Evolutionary conservation across 2,888 invertebrate genomes (phyloP).

Genomic region (Esperia sulphurella): DNA sequence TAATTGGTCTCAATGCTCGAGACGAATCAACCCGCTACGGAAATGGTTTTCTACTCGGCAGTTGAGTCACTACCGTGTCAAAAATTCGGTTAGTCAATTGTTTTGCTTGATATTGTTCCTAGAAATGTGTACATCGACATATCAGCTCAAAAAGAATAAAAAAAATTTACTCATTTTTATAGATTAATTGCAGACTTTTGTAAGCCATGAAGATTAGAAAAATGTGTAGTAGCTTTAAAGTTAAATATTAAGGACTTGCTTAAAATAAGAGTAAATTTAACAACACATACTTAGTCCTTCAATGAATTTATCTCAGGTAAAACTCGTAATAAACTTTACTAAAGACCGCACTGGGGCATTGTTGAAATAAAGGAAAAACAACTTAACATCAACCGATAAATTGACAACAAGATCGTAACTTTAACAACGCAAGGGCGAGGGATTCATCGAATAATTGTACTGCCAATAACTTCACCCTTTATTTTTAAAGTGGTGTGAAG

Average conservation of each 20-base stretch:
- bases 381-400: constrained; percentile 29
- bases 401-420: constrained; percentile 39
- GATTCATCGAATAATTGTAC: constrained; percentile 65
- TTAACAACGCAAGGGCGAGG: constrained; percentile 37
- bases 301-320: too few species aligned
- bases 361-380: background rate
- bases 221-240: too few species aligned
- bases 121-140: background rate
- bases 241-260: too few species aligned
- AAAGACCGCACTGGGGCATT: background rate
- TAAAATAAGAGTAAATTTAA: too few species aligned
- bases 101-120: background rate
- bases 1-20: constrained; percentile 75
- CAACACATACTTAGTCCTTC: background rate
- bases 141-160: background rate
- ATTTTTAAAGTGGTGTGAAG: constrained; percentile 60
- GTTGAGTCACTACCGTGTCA: constrained; percentile 43
- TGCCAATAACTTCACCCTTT: constrained; percentile 54
- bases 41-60: constrained; percentile 47
- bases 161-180: too few species aligned
- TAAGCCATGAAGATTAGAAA: too few species aligned
- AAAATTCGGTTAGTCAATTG: background rate
- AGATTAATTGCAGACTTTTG: too few species aligned
- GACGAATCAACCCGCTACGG: constrained; percentile 69
- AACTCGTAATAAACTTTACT: too few species aligned